Conservation (phyloP, 2,113 vertebrate species). For the Bufo gargarizans region DNA sequence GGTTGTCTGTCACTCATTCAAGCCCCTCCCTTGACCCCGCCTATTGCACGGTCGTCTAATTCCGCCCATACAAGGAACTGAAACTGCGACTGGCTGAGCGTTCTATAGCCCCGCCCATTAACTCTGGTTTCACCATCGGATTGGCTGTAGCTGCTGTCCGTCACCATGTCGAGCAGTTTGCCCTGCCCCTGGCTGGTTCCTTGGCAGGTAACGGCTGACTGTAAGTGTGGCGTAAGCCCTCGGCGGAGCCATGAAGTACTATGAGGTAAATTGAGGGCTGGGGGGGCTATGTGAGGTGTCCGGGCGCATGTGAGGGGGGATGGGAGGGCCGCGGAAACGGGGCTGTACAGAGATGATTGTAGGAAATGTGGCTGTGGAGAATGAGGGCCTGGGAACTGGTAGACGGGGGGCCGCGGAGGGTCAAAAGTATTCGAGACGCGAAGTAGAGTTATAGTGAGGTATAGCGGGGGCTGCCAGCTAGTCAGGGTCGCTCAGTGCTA, state of each 20-base stretch:
- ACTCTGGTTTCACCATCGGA: background rate
- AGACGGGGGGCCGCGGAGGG: slow-evolving; percentile 24
- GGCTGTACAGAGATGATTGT: too few species aligned
- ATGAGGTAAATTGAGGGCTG: slow-evolving; percentile 66
- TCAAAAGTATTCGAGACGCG: background rate
- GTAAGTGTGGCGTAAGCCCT: background rate
- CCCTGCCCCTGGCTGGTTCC: slow-evolving; percentile 21
- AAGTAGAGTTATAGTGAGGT: too few species aligned
- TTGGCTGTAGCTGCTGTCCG: background rate
- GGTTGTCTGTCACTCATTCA: background rate
- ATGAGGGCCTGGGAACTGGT: background rate
- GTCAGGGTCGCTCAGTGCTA: too few species aligned
- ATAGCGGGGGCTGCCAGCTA: too few species aligned
- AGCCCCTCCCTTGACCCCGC: background rate
- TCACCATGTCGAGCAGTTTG: slow-evolving; percentile 47
- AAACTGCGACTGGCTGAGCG: background rate
- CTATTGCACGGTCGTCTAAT: background rate
- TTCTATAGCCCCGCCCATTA: background rate
- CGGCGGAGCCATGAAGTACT: slow-evolving; percentile 70
- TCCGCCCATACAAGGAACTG: background rate
- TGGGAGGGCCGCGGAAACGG: background rate
- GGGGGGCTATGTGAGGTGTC: too few species aligned
- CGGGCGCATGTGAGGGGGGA: background rate
- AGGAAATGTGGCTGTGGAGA: background rate
- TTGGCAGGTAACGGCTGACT: background rate